Percentiles rank a stretch among this genome's conserved stretches.
These are phyloP conservation scores for Equus przewalskii DNA, from an alignment of 2,113 vertebrate species.

Conservation along the genomic window DNA sequence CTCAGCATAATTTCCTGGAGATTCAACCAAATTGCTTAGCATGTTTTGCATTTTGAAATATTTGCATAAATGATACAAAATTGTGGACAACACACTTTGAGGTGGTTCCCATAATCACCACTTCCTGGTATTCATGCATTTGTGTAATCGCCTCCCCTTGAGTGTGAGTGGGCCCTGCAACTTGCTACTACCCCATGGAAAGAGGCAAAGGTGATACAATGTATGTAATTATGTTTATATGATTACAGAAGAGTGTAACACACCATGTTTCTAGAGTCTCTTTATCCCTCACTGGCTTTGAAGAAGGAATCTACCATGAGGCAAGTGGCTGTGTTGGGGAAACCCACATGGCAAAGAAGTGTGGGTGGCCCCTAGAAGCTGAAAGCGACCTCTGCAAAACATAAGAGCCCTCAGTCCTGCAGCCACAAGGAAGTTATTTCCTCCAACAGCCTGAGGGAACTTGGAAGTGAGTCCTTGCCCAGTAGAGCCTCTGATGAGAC, in stretches of 20 bases:
- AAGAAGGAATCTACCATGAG: not conserved
- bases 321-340: not conserved
- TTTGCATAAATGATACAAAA: constrained; percentile 9
- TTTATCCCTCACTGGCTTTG: not conserved
- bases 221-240: not conserved
- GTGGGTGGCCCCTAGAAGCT: not conserved
- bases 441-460: not conserved
- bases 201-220: not conserved
- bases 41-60: not conserved
- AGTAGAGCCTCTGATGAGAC: not conserved
- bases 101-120: not conserved
- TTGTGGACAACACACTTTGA: not conserved
- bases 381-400: not conserved
- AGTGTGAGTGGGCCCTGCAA: not conserved
- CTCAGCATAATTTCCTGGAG: not conserved
- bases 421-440: not conserved
- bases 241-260: not conserved
- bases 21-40: not conserved
- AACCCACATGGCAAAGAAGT: not conserved
- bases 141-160: not conserved
- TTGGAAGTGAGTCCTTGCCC: not conserved
- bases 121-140: not conserved
- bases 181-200: not conserved
- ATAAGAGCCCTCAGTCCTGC: not conserved
- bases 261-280: not conserved